Evolutionary conservation across 2,888 invertebrate species (phyloP).

Genomic region (Homarus gammarus): DNA sequence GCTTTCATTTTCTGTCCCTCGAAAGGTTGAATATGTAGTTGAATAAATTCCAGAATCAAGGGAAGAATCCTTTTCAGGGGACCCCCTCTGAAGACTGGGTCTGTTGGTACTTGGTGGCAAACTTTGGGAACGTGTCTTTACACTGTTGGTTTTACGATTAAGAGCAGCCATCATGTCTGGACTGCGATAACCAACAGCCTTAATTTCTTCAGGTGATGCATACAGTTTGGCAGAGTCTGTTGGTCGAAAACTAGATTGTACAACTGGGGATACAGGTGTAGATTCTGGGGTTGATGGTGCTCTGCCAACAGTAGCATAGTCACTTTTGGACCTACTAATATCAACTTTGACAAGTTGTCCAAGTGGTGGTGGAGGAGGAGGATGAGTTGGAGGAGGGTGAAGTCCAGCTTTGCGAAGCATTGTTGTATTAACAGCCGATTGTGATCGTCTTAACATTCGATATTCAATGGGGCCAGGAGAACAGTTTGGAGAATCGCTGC

Average conservation of each 20-base stretch:
- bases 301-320: constrained; percentile 73
- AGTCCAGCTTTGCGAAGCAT: constrained; percentile 78
- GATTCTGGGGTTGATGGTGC: constrained; percentile 63
- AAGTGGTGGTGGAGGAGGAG: constrained; percentile 88
- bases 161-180: constrained; percentile 71
- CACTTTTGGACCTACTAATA: constrained; percentile 74
- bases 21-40: constrained; percentile 77
- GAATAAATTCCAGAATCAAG: constrained; percentile 71
- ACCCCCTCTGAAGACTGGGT: constrained; percentile 77
- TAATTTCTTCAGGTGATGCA: constrained; percentile 92
- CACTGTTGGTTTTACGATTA: constrained; percentile 71
- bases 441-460: constrained; percentile 68
- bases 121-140: constrained; percentile 77
- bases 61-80: constrained; percentile 69
- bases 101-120: constrained; percentile 78
- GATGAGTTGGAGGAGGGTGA: constrained; percentile 89
- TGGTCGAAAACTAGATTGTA: constrained; percentile 85
- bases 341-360: constrained; percentile 83
- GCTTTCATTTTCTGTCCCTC: constrained; percentile 48
- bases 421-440: constrained; percentile 71
- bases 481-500: constrained; percentile 68
- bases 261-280: constrained; percentile 63
- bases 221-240: constrained; percentile 91
- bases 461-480: constrained; percentile 70
- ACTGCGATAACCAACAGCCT: constrained; percentile 83